Evolutionary conservation across 2,888 invertebrate species (phyloP).

Genomic region (Agriopis aurantiaria): DNA sequence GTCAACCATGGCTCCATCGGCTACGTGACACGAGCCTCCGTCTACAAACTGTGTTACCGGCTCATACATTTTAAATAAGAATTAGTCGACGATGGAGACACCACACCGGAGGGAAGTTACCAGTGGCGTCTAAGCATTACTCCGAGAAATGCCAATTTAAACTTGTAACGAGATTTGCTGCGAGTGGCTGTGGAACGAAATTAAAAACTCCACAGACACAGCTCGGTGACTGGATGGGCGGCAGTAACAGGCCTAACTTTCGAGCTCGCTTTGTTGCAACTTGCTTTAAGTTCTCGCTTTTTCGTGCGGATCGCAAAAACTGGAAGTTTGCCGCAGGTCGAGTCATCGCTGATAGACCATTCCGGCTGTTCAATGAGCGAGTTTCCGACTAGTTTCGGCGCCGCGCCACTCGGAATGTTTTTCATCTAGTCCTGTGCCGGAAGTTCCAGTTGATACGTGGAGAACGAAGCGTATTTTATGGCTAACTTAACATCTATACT

Average conservation of each 20-base stretch:
- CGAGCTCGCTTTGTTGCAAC: conserved; percentile 76
- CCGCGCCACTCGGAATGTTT: background rate
- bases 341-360: conserved; percentile 35
- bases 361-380: conserved; percentile 26
- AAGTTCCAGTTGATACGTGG: background rate
- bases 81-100: conserved; percentile 75
- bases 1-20: conserved; percentile 10
- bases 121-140: conserved; percentile 80
- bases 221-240: conserved; percentile 68
- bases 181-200: conserved; percentile 82
- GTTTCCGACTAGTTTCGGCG: conserved; percentile 28
- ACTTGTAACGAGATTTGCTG: conserved; percentile 85
- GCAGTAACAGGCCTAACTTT: conserved; percentile 80
- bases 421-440: conserved; percentile 1
- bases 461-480: background rate
- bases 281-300: conserved; percentile 48
- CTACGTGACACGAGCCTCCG: conserved; percentile 13
- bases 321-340: conserved; percentile 26
- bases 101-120: conserved; percentile 66
- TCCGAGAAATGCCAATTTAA: conserved; percentile 85
- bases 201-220: conserved; percentile 77
- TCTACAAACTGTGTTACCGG: conserved; percentile 30
- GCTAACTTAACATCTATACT: background rate
- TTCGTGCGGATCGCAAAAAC: conserved; percentile 34
- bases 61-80: conserved; percentile 83